These are phyloP conservation scores for Arizona elegans DNA, from an alignment of 2,113 vertebrate genomes.

Conservation along the genomic window DNA sequence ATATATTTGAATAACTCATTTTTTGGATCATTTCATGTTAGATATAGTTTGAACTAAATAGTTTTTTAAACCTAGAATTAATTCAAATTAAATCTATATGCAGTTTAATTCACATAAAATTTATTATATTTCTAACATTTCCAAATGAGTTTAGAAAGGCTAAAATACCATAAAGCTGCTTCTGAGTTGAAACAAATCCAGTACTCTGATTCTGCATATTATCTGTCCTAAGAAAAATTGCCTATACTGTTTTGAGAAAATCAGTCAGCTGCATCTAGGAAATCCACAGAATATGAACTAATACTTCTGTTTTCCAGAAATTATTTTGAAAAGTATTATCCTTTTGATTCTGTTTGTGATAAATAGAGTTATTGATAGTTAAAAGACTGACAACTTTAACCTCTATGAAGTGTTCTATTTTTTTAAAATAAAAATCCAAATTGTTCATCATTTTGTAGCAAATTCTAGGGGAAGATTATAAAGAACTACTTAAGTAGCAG, in stretches of 20 bases:
- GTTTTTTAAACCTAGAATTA: neutral
- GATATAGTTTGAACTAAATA: neutral
- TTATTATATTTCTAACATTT: neutral
- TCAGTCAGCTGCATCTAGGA: neutral
- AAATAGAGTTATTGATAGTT: neutral
- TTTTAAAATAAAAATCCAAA: neutral
- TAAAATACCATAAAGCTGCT: neutral
- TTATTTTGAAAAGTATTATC: neutral
- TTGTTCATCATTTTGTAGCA: neutral
- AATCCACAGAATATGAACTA: neutral
- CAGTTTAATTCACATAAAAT: neutral
- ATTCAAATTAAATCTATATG: neutral
- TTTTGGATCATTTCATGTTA: neutral
- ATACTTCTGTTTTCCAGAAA: neutral
- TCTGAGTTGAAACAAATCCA: neutral
- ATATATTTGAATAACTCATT: neutral
- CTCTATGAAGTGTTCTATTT: neutral
- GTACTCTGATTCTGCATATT: neutral
- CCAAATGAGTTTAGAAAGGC: neutral
- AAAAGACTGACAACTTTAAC: neutral
- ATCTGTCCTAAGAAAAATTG: neutral
- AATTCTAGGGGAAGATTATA: neutral
- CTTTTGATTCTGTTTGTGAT: neutral
- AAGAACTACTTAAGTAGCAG: neutral
- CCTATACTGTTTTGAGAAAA: neutral